Conservation (phyloP, 2,888 invertebrate species). For the Ormyrus pomaceus region DNA sequence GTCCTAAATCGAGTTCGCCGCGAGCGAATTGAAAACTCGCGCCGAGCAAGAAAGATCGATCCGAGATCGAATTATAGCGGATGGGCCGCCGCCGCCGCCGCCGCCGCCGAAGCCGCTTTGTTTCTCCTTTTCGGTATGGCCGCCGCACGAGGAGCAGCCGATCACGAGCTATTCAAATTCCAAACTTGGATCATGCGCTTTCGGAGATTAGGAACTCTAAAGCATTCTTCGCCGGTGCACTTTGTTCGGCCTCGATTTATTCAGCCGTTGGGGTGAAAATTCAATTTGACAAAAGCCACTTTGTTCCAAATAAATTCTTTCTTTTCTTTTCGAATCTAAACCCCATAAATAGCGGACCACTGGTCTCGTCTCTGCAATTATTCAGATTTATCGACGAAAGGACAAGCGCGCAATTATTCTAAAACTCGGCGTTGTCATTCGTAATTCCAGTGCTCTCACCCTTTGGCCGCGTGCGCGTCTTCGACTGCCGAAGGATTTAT, state of each 20-base stretch:
- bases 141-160: conserved; percentile 9
- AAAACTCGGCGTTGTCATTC: conserved; percentile 26
- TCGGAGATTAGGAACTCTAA: background rate
- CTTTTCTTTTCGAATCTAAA: background rate
- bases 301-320: too few relatives aligned
- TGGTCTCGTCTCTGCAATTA: conserved; percentile 18
- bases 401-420: conserved; percentile 19
- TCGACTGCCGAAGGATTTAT: conserved; percentile 24
- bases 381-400: conserved; percentile 32
- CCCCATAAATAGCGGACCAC: background rate
- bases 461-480: background rate
- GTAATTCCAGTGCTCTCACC: conserved; percentile 19
- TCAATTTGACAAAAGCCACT: too few relatives aligned
- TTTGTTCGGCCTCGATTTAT: too few relatives aligned
- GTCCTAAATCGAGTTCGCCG: background rate
- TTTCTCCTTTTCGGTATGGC: background rate
- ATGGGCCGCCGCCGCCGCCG: background rate
- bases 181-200: background rate
- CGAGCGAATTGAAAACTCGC: conserved; percentile 43
- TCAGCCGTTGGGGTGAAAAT: too few relatives aligned
- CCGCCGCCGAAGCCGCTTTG: background rate
- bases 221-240: too few relatives aligned
- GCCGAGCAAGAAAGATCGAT: conserved; percentile 19
- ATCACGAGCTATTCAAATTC: conserved; percentile 23
- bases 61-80: conserved; percentile 24